A percentile compares a stretch with the other conserved stretches of the same genome.
phyloP scores from a whole-genome alignment of 2,113 vertebrate genomes.

The Redunca redunca region DNA sequence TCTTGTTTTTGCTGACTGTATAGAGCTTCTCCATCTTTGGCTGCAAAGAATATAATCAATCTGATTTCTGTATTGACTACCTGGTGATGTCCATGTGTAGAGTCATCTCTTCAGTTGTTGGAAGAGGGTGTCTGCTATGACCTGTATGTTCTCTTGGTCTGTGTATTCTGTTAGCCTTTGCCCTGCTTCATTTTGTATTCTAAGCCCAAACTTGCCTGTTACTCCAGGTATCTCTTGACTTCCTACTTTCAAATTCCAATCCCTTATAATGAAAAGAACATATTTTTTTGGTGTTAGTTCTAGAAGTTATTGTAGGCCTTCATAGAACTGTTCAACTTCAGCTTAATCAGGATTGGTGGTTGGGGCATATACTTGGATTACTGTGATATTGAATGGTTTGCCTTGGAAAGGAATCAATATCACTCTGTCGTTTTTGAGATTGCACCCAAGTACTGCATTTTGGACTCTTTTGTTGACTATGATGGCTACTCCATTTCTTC shows the following conservation, averaged over 20 bases:
- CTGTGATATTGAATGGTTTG: neutral
- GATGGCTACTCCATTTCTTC: neutral
- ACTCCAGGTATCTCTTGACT: neutral
- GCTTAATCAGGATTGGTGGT: neutral
- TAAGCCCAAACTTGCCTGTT: neutral
- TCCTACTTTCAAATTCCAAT: neutral
- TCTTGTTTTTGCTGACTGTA: neutral
- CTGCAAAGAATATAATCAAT: neutral
- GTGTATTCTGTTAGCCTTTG: neutral
- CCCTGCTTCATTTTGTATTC: neutral
- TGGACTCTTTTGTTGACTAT: neutral
- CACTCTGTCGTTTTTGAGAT: neutral
- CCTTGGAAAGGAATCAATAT: neutral
- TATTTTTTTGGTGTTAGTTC: neutral
- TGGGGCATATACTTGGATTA: neutral
- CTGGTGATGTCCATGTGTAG: neutral
- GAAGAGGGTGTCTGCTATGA: neutral
- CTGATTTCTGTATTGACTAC: neutral
- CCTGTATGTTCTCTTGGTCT: neutral
- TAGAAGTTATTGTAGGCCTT: neutral
- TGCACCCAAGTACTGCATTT: neutral
- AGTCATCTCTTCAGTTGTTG: neutral
- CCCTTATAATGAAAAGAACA: neutral
- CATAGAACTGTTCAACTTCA: neutral
- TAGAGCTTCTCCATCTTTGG: neutral